Evolutionary conservation across 2,888 invertebrate genomes (phyloP).

Genomic region (Strigamia maritima): DNA sequence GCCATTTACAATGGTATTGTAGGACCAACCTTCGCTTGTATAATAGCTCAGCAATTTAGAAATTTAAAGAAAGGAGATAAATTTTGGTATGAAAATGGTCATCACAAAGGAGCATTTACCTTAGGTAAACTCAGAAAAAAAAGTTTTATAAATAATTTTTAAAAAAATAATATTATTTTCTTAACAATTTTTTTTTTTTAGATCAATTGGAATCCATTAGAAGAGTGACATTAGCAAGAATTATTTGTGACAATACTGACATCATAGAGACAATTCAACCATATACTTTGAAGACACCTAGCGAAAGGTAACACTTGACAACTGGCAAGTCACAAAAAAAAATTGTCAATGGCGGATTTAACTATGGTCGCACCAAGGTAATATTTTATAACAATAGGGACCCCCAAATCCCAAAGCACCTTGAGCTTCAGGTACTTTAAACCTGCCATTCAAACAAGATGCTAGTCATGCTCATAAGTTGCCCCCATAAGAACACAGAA

Average conservation of each 20-base stretch:
- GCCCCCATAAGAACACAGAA: not conserved
- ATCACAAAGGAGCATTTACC: constrained; percentile 46
- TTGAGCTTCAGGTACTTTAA: no score
- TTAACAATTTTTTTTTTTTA: constrained; percentile 28
- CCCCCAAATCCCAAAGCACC: no score
- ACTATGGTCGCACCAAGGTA: no score
- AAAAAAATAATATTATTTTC: no score
- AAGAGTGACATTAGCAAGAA: constrained; percentile 72
- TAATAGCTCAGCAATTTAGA: constrained; percentile 49
- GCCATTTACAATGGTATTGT: constrained; percentile 48
- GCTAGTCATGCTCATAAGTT: no score
- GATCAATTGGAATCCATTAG: constrained; percentile 80
- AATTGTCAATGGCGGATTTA: no score
- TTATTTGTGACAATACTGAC: constrained; percentile 90
- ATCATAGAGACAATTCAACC: constrained; percentile 82
- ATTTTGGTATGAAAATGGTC: constrained; percentile 50
- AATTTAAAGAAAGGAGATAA: constrained; percentile 49
- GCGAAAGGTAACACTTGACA: constrained; percentile 2
- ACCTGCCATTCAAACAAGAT: no score
- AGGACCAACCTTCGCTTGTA: constrained; percentile 50
- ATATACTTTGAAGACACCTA: constrained; percentile 32
- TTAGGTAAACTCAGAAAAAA: constrained; percentile 41
- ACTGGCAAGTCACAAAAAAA: no score
- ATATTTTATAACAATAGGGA: no score
- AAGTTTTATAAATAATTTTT: no score